Evolutionary conservation across 2,888 invertebrate species (phyloP), one percentile per base, ranked within the genome.

Genomic region (Saturnia japonica): DNA sequence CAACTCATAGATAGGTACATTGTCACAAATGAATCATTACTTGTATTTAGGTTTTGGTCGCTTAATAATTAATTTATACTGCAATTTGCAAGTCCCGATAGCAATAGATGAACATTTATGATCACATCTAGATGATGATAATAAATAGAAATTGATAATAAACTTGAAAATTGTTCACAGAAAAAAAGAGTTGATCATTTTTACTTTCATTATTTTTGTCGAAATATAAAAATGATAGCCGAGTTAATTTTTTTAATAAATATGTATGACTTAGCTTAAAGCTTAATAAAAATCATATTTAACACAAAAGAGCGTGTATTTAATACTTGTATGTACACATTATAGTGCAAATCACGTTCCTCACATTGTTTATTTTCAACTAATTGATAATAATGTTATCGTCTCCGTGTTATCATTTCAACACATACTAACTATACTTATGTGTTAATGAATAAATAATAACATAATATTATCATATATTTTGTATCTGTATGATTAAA

Each of bases 311-410:
- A 68, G 19, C 16, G 14, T 12, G 60, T 11, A 60, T 7, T 45
- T 42, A 14, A 47, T 19, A 11, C 25, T 51, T 28, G 45, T 68
- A 28, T 14, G 8, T 40, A 68, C 25, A 8, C 42, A 43, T 34
- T 34, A 34, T 25, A 51, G 64, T 66, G 74, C 73, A 74, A 77
- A 40, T 69, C 69, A 77, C 75, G 72, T 73, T 73, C 67, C 57
- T 60, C 73, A 72, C 72, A 71, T 77, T 77, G 76, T 79, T 76
- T 75, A 74, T 76, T 76, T 77, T 75, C 71, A 76, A 72, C 73
- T 68, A 70, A 73, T 72, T 72, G 76, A 79, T 78, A 74, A 70
- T 70, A 62, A 71, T 71, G 73, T 75, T 78, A 72, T 74, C 74
- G 64, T 71, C 76, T 76, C 73, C 74, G 69, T 72, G 74, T 74